A percentile compares a stretch with the other conserved stretches of the same genome.
Conservation (phyloP, 2,888 invertebrate genomes). For the Drosophila maculinotata region DNA sequence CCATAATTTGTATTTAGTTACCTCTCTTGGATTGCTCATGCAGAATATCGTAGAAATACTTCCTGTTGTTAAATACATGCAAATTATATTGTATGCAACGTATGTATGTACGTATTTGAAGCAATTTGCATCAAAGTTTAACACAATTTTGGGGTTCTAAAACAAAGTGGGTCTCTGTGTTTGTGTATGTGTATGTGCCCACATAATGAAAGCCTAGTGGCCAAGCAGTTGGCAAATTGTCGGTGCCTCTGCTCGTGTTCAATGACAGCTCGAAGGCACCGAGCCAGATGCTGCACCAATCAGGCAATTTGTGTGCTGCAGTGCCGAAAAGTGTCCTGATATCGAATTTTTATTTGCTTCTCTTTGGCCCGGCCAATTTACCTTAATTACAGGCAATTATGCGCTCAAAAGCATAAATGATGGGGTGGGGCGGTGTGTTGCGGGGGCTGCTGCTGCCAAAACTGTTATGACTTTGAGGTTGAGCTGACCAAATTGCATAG, state of each 20-base stretch:
- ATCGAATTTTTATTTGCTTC: constrained; percentile 69
- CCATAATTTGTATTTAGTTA: background rate
- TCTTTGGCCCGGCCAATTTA: constrained; percentile 58
- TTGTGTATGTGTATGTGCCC: constrained; percentile 1
- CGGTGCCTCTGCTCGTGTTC: constrained; percentile 49
- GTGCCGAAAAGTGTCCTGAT: constrained; percentile 32
- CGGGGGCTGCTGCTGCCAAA: constrained; percentile 46
- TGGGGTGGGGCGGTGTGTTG: constrained; percentile 36
- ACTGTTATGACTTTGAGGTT: constrained; percentile 71
- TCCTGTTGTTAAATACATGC: no score
- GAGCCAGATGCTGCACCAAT: constrained; percentile 37
- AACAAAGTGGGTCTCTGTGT: constrained; percentile 14
- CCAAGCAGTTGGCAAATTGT: constrained; percentile 60
- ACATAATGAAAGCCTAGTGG: constrained; percentile 28
- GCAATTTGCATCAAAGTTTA: constrained; percentile 25
- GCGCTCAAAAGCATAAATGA: constrained; percentile 79
- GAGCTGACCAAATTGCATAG: constrained; percentile 69
- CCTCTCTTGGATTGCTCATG: constrained; percentile 1
- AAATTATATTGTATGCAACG: constrained; percentile 16
- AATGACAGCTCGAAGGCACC: constrained; percentile 75
- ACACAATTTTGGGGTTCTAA: constrained; percentile 14
- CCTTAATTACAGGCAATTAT: constrained; percentile 81
- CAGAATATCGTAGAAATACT: no score
- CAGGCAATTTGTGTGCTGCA: constrained; percentile 49
- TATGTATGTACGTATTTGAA: constrained; percentile 7